Base-by-base conservation (phyloP, 1,140 invertebrate genomes). In the Palaemon carinicauda region DNA sequence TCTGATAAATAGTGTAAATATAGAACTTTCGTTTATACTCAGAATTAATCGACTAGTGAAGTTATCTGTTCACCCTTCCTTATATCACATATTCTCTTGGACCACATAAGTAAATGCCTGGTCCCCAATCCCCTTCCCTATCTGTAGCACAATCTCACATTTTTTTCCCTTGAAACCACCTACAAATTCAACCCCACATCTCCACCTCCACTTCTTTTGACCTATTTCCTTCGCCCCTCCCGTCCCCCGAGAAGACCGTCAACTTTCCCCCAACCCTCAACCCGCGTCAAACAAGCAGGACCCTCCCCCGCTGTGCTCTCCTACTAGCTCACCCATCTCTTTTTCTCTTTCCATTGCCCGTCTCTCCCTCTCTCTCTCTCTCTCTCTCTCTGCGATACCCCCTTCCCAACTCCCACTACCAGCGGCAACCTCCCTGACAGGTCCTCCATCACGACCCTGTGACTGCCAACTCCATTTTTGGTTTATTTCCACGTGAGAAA, bases 401-500 rank as follows among this genome's bases (percentile, higher is more conserved):
- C 15, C 21, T 19, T n/a, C 52, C n/a, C 52, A 21, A 24, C 50
- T 60, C 7, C 83, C 75, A 29, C 31, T 29, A 74, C 71, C 29
- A 77, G 80, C 80, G 81, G 81, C 81, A 83, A 75, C 51, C 81
- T 60, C 81, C 73, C 81, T 83, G 81, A 83, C 81, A 79, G 83
- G 60, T 60, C 65, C 77, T 86, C 83, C 83, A 86, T 86, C 83
- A 86, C 83, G 83, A 51, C 56, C 83, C 77, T 73, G 56, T 85
- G 83, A 86, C 83, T 80, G 83, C 83, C 83, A 80, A 54, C 83
- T 86, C 83, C 83, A 86, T 86, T 86, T 84, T 86, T 86, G 75
- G 83, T 86, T 86, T 86, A 86, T 86, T 85, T 85, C 82, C 83
- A 86, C 77, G 77, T 80, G 83, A 80, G 77, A 65, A 80, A 86